Conservation (phyloP, 2,888 invertebrate species). For the Caenorhabditis wallacei region DNA sequence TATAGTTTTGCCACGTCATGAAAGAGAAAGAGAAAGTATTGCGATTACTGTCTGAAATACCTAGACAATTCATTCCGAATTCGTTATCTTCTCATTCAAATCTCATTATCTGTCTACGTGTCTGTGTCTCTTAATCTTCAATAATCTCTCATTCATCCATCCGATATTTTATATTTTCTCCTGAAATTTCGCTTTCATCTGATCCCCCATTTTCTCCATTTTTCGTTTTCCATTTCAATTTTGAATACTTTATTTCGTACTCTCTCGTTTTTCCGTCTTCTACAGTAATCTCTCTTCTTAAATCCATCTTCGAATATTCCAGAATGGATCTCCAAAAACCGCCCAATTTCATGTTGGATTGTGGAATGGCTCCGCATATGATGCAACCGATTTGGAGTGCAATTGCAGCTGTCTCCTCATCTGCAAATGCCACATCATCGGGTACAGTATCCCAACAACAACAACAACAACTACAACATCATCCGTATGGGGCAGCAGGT, state of each 20-base stretch:
- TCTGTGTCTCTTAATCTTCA: not conserved
- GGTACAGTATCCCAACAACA: conserved; percentile 17
- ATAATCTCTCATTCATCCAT: no score
- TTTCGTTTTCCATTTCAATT: not conserved
- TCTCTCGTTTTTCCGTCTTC: not conserved
- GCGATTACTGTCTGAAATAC: not conserved
- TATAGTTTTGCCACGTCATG: conserved; percentile 23
- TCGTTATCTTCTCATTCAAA: not conserved
- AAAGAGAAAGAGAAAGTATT: not conserved
- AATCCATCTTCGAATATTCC: conserved; percentile 1
- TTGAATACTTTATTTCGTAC: not conserved
- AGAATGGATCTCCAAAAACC: conserved; percentile 47
- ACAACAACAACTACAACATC: conserved; percentile 48
- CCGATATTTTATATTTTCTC: not conserved
- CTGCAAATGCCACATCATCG: conserved; percentile 13
- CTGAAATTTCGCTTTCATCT: conserved; percentile 15
- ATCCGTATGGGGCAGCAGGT: conserved; percentile 16
- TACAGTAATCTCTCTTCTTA: not conserved
- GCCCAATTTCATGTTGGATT: conserved; percentile 44
- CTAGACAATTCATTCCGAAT: not conserved
- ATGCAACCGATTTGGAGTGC: conserved; percentile 54
- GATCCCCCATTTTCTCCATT: conserved; percentile 22
- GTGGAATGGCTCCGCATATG: conserved; percentile 42
- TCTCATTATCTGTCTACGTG: conserved; percentile 24
- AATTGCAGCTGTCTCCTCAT: conserved; percentile 30